Percentiles rank a stretch among this genome's conserved stretches.
These are phyloP conservation scores for Hirundichthys speculiger DNA, from an alignment of 2,113 vertebrate species.

Conservation along the genomic window DNA sequence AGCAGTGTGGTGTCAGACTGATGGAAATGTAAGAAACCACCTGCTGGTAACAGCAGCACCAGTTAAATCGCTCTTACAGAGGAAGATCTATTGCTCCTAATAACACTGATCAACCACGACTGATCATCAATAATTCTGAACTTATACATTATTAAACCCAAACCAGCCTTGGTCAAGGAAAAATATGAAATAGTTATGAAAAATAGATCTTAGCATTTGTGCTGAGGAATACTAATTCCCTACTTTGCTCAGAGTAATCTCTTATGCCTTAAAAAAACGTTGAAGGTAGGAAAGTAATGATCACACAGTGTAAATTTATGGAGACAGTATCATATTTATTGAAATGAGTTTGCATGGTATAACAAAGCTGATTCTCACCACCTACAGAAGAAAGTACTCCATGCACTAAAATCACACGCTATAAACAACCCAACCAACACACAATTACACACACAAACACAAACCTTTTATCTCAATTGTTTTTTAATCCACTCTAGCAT, in stretches of 20 bases:
- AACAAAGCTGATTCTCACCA: conserved; percentile 62
- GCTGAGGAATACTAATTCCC: too few species aligned
- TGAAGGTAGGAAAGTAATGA: neutral
- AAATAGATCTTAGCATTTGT: too few species aligned
- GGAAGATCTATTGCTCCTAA: too few species aligned
- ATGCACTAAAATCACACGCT: conserved; percentile 78
- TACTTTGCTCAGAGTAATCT: neutral
- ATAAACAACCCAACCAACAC: conserved; percentile 57
- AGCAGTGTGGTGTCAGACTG: too few species aligned
- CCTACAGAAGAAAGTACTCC: conserved; percentile 75
- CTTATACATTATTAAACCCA: too few species aligned
- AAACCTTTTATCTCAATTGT: conserved; percentile 31
- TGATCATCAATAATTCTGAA: too few species aligned
- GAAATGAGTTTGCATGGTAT: conserved; percentile 58
- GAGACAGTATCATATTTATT: conserved; percentile 77
- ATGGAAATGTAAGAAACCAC: too few species aligned
- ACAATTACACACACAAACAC: conserved; percentile 65
- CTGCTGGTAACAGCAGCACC: too few species aligned
- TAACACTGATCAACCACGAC: too few species aligned
- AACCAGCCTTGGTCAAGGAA: too few species aligned
- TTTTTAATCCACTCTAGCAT: conserved; percentile 29
- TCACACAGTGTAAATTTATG: conserved; percentile 20
- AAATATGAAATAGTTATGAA: too few species aligned
- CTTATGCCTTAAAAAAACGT: neutral
- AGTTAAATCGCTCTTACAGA: too few species aligned